Conservation (phyloP, 1,140 invertebrate species). For the Drosophila jambulina region DNA sequence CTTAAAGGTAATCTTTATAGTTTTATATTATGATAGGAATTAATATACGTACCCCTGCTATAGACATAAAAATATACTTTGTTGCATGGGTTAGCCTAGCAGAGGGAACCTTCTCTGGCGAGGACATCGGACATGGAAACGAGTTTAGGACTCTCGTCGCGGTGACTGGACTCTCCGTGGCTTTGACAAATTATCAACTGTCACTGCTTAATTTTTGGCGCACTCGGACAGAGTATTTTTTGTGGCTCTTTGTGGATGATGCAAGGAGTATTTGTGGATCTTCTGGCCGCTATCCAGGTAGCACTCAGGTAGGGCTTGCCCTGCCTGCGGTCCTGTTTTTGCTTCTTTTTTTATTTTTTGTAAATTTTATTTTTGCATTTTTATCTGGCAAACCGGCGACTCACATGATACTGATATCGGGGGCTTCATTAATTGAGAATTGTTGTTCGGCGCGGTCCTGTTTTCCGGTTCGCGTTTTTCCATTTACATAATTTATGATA, state of each 20-base stretch:
- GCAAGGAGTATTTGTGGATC: constrained; percentile 24
- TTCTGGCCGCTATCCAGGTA: constrained; percentile 45
- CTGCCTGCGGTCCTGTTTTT: constrained; percentile 40
- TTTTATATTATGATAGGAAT: neutral
- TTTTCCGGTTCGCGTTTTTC: constrained; percentile 83
- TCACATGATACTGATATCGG: constrained; percentile 74
- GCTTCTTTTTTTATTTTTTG: constrained; percentile 9
- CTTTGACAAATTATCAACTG: constrained; percentile 84
- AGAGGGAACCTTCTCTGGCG: neutral
- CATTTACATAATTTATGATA: constrained; percentile 85
- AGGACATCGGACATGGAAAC: constrained; percentile 50
- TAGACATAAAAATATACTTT: neutral
- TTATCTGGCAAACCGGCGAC: constrained; percentile 71
- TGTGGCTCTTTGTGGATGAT: constrained; percentile 26
- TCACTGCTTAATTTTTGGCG: constrained; percentile 83
- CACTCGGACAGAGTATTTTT: constrained; percentile 65
- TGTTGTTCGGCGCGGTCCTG: constrained; percentile 76
- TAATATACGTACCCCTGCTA: neutral
- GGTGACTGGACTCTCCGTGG: constrained; percentile 48
- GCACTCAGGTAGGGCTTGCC: constrained; percentile 37
- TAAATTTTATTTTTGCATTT: constrained; percentile 48
- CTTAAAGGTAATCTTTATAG: constrained; percentile 6
- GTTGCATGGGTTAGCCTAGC: neutral
- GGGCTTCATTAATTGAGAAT: constrained; percentile 84
- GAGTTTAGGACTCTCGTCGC: constrained; percentile 51